phyloP scores from a whole-genome alignment of 2,888 invertebrate genomes.

The Drosophila limbata region DNA sequence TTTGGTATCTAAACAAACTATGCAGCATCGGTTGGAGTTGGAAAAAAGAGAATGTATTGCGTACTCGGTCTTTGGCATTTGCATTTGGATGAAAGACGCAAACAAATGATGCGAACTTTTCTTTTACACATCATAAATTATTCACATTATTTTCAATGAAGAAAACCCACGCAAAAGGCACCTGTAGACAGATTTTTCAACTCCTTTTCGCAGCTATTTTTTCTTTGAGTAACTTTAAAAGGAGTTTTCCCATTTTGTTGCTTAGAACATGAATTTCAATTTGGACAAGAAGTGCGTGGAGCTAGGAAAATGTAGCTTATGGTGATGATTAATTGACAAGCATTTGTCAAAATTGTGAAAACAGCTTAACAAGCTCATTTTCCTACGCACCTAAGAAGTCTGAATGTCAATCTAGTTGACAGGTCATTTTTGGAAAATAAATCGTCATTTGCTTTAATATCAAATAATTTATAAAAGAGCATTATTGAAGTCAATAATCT shows the following conservation, averaged over 20 bases:
- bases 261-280: conserved; percentile 37
- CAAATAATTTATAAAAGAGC: conserved; percentile 8
- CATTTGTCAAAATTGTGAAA: conserved; percentile 35
- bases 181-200: conserved; percentile 9
- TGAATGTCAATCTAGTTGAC: conserved; percentile 34
- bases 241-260: conserved; percentile 2
- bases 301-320: conserved; percentile 9
- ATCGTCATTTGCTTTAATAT: neutral
- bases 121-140: conserved; percentile 57
- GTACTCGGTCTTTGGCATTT: conserved; percentile 21
- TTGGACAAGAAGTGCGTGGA: conserved; percentile 13
- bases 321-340: conserved; percentile 44
- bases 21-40: neutral
- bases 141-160: conserved; percentile 61
- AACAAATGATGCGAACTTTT: conserved; percentile 46
- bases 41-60: neutral
- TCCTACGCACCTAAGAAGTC: conserved; percentile 2
- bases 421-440: neutral
- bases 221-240: conserved; percentile 13
- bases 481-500: neutral
- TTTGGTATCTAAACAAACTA: conserved; percentile 33
- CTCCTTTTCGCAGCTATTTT: conserved; percentile 6
- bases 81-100: neutral
- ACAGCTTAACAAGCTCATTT: conserved; percentile 18
- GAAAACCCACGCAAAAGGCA: conserved; percentile 34